Evolutionary conservation across 2,888 invertebrate genomes (phyloP), one percentile per base, ranked within the genome.

Genomic region (Eupsilia transversa): DNA sequence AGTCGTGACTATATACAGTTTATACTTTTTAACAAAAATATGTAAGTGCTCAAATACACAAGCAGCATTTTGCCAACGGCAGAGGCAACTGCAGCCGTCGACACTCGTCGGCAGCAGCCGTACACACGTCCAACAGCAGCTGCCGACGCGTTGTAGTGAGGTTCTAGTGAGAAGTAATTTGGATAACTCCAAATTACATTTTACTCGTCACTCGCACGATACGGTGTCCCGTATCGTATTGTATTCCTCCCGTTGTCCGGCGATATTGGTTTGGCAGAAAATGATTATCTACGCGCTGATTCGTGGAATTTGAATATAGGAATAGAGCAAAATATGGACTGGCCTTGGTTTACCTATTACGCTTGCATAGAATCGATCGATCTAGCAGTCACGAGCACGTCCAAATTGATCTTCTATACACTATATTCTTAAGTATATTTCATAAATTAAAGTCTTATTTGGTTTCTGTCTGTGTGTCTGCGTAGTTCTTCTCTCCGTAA

Each of bases 311-410:
- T 17, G 4, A 41, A 9, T n/a, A 20, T 23, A 46, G 54, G 4
- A 41, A 30, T 49, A 30, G 14, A 49, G 49, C n/a, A 14, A 23
- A 61, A 79, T 56, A 23, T 17, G 12, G 35, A 9, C 33, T 56
- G 17, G 43, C 63, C 72, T 77, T 80, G 63, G 5, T 38, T 49
- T 12, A 30, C 10, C 9, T 61, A 72, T 59, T 49, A n/a, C 14
- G 27, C 14, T 79, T 69, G 46, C 72, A 77, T 71, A 33, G 41
- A 79, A 71, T 79, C 49, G 57, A 72, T 79, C 10, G 12, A 54
- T 46, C 27, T 35, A 6, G 30, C 23, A 49, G 20, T 54, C 20
- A 9, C 2, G 17, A 72, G 20, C 1, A 6, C 1, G 2, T 23
- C 52, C 10, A 30, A 33, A 38, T 23, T 33, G 20, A 41, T 23